Percentiles rank a stretch among this genome's conserved stretches.
These are phyloP conservation scores for Thymelicus sylvestris DNA, from an alignment of 2,888 invertebrate species.

Conservation along the genomic window DNA sequence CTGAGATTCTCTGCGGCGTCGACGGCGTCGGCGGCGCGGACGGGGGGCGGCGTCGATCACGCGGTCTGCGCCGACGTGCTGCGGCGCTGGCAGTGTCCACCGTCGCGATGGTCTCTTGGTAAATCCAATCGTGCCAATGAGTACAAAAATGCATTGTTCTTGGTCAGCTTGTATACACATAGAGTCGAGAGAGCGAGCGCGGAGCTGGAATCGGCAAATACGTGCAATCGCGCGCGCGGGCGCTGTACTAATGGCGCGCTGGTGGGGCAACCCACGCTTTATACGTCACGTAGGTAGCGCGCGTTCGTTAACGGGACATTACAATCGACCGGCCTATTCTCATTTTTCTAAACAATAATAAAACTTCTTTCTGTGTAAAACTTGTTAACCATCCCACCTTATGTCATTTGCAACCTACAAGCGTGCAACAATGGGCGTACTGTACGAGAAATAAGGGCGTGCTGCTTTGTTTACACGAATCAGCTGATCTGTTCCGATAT, in stretches of 20 bases:
- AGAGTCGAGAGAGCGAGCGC: constrained; percentile 79
- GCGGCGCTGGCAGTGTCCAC: constrained; percentile 73
- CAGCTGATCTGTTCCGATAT: constrained; percentile 65
- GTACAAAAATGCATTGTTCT: constrained; percentile 79
- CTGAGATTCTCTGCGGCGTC: constrained; percentile 81
- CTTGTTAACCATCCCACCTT: constrained; percentile 21
- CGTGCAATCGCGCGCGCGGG: constrained; percentile 82
- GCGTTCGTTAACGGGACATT: constrained; percentile 81
- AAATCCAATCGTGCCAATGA: constrained; percentile 78
- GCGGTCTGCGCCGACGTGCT: constrained; percentile 75
- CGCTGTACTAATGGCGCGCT: constrained; percentile 80
- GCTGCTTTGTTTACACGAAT: constrained; percentile 70
- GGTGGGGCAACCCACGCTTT: constrained; percentile 81
- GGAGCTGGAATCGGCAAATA: constrained; percentile 69
- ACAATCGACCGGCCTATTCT: constrained; percentile 82
- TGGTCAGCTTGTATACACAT: constrained; percentile 78
- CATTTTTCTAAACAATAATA: constrained; percentile 80
- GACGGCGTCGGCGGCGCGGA: constrained; percentile 64
- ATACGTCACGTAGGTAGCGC: constrained; percentile 80
- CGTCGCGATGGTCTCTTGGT: constrained; percentile 78
- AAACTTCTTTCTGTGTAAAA: constrained; percentile 59
- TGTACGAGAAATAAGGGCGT: constrained; percentile 41
- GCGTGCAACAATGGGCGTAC: constrained; percentile 30
- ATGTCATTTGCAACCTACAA: constrained; percentile 36
- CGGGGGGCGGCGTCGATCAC: constrained; percentile 77